Evolutionary conservation across 2,113 vertebrate genomes (phyloP), one percentile per base, ranked within the genome.

Genomic region (Ochotona princeps): DNA sequence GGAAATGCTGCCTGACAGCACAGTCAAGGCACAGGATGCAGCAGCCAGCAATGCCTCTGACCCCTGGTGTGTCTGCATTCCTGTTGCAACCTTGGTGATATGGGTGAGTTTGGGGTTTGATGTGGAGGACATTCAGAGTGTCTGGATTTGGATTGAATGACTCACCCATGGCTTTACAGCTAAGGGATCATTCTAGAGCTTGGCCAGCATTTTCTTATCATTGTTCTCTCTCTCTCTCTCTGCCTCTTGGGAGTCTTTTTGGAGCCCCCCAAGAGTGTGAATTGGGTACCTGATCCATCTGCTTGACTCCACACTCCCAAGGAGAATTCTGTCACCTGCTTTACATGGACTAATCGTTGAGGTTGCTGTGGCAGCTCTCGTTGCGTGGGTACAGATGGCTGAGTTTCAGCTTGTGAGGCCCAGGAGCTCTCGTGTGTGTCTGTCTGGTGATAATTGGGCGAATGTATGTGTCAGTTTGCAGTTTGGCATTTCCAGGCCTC

Each of bases 261-360:
- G n/a, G 49, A 38, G 76, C n/a, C 85, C 63, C 57, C 54, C 66
- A 32, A 65, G 82, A 92, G 73, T 84, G 82, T 61, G 75, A 90
- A 67, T 86, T 69, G 83, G 44, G 70, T 26, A 32, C 83, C 65
- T 69, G 5, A 3, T 0, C 79, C 89, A 79, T 78, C 69, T 65
- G 74, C 76, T 73, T 28, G 32, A 25, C 32, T 63, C 85, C 65
- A 72, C 70, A 28, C 49, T 49, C 82, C 93, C 61, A 74, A 76
- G 79, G 85, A 90, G 84, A 83, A 94, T 94, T 57, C 35, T n/a
- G 89, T 91, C 94, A 96, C 91, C 74, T 81, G n/a, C 73, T 63
- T 92, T 49, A 81, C 93, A 92, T 66, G 66, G 91, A 92, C n/a
- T 44, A 7, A 38, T 96, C 76, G 28, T 91, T 35, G 3, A 94